These are phyloP conservation scores for Macropus fuliginosus DNA, from an alignment of 2,797 vertebrate species.

Conservation along the genomic window DNA sequence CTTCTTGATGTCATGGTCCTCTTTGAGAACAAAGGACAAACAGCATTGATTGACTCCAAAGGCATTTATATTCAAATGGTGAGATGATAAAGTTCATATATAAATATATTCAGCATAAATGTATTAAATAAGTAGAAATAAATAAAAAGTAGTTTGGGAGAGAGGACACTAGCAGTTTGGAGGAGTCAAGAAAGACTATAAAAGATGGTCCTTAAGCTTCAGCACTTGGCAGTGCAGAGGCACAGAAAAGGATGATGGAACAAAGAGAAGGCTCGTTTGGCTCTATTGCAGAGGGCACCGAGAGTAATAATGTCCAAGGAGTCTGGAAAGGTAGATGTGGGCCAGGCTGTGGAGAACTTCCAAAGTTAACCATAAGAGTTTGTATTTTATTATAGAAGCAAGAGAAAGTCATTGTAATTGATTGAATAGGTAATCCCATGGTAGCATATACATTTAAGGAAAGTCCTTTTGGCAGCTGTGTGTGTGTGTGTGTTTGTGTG, in stretches of 20 bases:
- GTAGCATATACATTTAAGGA: too few species aligned
- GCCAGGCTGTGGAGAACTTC: too few species aligned
- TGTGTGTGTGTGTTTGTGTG: too few species aligned
- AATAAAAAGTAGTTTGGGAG: not conserved
- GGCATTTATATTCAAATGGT: not conserved
- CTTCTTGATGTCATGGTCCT: too few species aligned
- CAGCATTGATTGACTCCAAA: not conserved
- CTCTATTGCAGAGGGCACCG: not conserved
- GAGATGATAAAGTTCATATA: not conserved
- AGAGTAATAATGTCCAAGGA: not conserved
- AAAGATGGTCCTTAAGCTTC: not conserved
- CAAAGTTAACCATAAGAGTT: too few species aligned
- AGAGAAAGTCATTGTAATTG: too few species aligned
- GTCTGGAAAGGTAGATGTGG: too few species aligned
- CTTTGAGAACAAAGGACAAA: too few species aligned
- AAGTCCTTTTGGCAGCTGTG: too few species aligned
- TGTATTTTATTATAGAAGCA: too few species aligned
- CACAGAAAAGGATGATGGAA: not conserved
- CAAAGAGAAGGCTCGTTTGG: not conserved
- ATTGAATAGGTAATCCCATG: too few species aligned
- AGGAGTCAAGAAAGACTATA: not conserved
- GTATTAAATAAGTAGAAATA: not conserved
- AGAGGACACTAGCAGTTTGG: not conserved
- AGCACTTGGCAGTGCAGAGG: not conserved
- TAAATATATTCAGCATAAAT: not conserved